Evolutionary conservation across 1,140 invertebrate species (phyloP).

Genomic region (Protaetia brevitarsis): DNA sequence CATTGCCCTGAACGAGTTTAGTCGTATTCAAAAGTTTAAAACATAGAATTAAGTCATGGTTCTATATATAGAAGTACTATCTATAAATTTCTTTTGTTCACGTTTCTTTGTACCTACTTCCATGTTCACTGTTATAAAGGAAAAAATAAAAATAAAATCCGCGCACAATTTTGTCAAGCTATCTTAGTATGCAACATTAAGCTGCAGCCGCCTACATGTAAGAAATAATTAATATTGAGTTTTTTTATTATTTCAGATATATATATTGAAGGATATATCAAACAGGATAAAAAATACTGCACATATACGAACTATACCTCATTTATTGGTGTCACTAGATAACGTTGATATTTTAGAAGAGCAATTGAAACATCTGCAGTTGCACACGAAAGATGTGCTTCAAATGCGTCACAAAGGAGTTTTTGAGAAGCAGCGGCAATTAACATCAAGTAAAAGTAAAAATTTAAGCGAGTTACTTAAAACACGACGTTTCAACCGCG

Average conservation of each 20-base stretch:
- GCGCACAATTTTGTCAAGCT: no score
- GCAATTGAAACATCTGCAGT: slow-evolving; percentile 35
- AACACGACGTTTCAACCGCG: slow-evolving; percentile 31
- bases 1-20: no score
- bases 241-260: slow-evolving; percentile 33
- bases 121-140: no score
- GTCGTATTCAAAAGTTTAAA: no score
- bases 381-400: slow-evolving; percentile 31
- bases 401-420: slow-evolving; percentile 36
- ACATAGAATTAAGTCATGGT: no score
- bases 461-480: slow-evolving; percentile 36
- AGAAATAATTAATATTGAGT: neutral
- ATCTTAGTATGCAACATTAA: no score
- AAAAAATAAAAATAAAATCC: no score
- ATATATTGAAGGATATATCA: slow-evolving; percentile 43
- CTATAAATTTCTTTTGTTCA: no score
- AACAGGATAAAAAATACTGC: slow-evolving; percentile 32
- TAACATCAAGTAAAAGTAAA: slow-evolving; percentile 33
- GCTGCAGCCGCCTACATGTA: no score
- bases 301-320: slow-evolving; percentile 21
- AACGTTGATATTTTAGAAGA: slow-evolving; percentile 34
- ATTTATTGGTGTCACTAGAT: slow-evolving; percentile 35
- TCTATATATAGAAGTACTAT: no score
- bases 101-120: no score
- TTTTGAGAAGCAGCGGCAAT: slow-evolving; percentile 31